Percentiles rank a stretch among this genome's conserved stretches.
Conservation (phyloP, 2,113 vertebrate species). For the Ardeotis arabs region DNA sequence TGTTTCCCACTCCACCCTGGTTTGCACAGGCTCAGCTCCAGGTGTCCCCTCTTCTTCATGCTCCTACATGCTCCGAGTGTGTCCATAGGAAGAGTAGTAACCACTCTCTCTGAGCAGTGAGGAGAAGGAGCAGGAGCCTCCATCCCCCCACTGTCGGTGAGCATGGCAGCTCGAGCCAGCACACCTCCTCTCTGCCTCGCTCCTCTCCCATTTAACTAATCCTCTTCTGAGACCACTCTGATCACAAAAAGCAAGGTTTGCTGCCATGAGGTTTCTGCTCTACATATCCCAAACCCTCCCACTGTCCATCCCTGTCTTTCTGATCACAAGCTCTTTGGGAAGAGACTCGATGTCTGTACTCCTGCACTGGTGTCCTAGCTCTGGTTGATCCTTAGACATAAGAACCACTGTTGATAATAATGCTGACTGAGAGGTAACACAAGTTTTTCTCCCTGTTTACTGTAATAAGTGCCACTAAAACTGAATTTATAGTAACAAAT, state of each 20-base stretch:
- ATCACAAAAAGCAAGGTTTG: not conserved
- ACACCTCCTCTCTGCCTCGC: not conserved
- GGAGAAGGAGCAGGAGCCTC: not conserved
- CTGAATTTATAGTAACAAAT: constrained; percentile 28
- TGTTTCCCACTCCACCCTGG: not conserved
- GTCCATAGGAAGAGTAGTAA: not conserved
- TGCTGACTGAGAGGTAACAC: no score
- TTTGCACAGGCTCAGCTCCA: not conserved
- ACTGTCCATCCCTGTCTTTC: not conserved
- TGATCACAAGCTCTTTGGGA: not conserved
- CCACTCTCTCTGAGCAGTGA: rapidly evolving
- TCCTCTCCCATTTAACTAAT: not conserved
- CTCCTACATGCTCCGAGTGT: not conserved
- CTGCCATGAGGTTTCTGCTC: not conserved
- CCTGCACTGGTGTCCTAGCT: not conserved
- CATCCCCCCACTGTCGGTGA: not conserved
- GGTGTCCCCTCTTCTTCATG: not conserved
- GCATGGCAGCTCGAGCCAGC: rapidly evolving
- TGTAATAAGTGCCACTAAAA: not conserved
- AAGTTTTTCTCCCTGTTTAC: no score
- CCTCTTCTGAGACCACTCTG: not conserved
- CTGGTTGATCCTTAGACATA: no score
- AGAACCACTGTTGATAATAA: no score
- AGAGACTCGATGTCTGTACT: not conserved
- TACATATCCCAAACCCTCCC: not conserved